A percentile compares a stretch with the other conserved stretches of the same genome.
Conservation (phyloP, 2,113 vertebrate genomes). For the Sturnira hondurensis region DNA sequence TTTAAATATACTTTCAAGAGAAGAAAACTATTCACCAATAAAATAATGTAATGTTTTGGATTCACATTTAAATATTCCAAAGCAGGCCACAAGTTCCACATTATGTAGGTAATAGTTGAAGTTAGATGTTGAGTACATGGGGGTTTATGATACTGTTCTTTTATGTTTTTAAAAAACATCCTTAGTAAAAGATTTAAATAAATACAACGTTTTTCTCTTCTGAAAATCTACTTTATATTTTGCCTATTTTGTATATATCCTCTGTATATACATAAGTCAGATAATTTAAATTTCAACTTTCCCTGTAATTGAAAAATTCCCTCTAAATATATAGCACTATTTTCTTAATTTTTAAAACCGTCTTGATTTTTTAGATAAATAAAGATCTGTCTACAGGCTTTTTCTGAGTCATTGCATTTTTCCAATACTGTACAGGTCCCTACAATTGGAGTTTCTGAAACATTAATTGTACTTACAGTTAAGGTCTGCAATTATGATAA, state of each 20-base stretch:
- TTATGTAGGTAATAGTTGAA: background rate
- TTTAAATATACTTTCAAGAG: background rate
- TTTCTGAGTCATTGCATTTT: background rate
- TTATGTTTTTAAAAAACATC: background rate
- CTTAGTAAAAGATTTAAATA: constrained; percentile 6
- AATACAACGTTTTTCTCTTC: background rate
- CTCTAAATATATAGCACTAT: background rate
- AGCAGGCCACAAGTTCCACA: background rate
- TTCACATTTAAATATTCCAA: background rate
- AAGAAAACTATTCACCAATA: background rate
- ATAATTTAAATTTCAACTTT: constrained; percentile 7
- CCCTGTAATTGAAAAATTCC: background rate
- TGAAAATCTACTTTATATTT: background rate
- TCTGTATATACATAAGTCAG: background rate
- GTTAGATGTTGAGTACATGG: background rate
- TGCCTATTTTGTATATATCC: background rate
- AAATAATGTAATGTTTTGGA: background rate
- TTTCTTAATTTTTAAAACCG: constrained; percentile 11
- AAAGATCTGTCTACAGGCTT: background rate
- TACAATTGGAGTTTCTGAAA: background rate
- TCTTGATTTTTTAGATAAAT: background rate
- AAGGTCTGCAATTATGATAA: background rate
- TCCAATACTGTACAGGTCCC: background rate
- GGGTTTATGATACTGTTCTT: background rate
- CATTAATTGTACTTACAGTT: background rate